A percentile compares a stretch with the other conserved stretches of the same genome.
Conservation (phyloP, 2,797 vertebrate genomes). For the Stomatorhinus walkeri region DNA sequence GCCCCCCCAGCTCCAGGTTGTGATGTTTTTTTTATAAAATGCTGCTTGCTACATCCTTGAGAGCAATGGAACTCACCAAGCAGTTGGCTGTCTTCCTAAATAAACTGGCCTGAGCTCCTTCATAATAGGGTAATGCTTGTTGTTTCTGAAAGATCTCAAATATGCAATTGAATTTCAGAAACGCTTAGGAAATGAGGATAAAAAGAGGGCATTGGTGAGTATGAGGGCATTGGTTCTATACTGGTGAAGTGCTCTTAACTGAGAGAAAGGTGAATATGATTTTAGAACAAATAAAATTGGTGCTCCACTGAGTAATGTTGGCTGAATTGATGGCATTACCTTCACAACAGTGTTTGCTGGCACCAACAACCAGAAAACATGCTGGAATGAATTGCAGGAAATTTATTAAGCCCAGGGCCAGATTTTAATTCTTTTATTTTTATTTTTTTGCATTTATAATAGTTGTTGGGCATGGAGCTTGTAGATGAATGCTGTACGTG, state of each 20-base stretch:
- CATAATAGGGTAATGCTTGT: neutral
- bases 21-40: neutral
- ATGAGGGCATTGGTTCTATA: neutral
- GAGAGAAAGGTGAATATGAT: neutral
- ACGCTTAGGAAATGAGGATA: neutral
- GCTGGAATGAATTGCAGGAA: neutral
- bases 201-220: neutral
- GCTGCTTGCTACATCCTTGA: neutral
- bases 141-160: neutral
- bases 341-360: neutral
- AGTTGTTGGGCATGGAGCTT: neutral
- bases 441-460: neutral
- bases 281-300: slow-evolving; percentile 15
- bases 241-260: slow-evolving; percentile 4
- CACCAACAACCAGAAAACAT: neutral
- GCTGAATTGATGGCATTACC: neutral
- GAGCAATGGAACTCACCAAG: neutral
- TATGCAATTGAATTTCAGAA: neutral
- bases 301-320: neutral
- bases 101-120: neutral
- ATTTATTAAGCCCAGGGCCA: neutral
- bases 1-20: neutral
- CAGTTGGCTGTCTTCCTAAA: neutral
- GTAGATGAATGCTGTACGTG: neutral
- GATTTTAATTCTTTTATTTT: neutral